Conservation (phyloP, 1,140 invertebrate genomes). For the Danaus melanippus region DNA sequence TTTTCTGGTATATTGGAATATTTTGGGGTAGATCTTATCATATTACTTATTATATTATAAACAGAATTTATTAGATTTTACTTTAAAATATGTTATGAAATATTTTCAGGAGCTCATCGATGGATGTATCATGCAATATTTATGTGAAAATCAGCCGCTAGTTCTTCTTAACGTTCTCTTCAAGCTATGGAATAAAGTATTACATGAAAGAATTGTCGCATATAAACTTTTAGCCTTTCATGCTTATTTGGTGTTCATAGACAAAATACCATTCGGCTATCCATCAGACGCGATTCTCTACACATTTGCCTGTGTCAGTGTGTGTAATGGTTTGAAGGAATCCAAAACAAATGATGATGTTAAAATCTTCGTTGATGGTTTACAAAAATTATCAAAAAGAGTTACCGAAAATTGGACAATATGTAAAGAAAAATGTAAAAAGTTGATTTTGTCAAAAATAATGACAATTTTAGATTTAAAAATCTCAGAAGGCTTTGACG, state of each 20-base stretch:
- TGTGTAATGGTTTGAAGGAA: conserved; percentile 39
- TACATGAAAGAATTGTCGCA: conserved; percentile 42
- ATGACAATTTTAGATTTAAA: conserved; percentile 42
- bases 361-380: conserved; percentile 27
- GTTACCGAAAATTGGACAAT: neutral
- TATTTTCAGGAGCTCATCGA: conserved; percentile 50
- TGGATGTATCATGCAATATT: conserved; percentile 46
- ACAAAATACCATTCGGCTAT: conserved; percentile 39
- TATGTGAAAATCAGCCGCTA: conserved; percentile 56
- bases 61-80: conserved; percentile 8
- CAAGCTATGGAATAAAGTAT: conserved; percentile 47
- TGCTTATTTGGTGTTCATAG: conserved; percentile 45
- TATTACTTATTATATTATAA: conserved; percentile 8
- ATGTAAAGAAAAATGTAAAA: conserved; percentile 28
- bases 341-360: conserved; percentile 32
- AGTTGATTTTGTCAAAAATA: conserved; percentile 31
- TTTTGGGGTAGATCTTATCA: conserved; percentile 47
- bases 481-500: conserved; percentile 31
- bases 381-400: conserved; percentile 36
- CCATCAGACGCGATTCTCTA: conserved; percentile 48
- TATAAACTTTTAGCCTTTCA: conserved; percentile 40
- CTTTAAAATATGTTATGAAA: conserved; percentile 9
- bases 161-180: conserved; percentile 49
- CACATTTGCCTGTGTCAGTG: conserved; percentile 45
- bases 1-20: conserved; percentile 49